These are phyloP conservation scores for Halcyon malimbica DNA, from an alignment of 2,113 vertebrate species.

Conservation along the genomic window DNA sequence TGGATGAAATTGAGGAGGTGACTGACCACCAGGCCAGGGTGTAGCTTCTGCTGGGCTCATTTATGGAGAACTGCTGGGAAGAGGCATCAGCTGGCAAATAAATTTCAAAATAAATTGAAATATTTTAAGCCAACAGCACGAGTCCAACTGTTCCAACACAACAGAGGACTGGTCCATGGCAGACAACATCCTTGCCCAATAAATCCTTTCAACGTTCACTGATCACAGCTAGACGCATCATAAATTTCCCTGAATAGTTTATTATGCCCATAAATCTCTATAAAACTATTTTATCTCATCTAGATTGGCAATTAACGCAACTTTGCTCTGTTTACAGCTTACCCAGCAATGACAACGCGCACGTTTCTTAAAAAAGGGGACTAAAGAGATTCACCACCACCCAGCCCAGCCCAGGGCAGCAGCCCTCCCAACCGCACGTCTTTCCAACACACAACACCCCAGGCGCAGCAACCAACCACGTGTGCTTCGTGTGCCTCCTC, in stretches of 20 bases:
- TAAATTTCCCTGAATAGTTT: neutral
- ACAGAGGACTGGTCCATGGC: neutral
- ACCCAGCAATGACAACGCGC: neutral
- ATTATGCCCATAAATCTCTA: slow-evolving; percentile 22
- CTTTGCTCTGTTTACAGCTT: neutral
- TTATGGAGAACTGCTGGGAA: neutral
- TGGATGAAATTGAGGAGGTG: neutral
- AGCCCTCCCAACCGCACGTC: neutral
- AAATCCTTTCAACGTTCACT: neutral
- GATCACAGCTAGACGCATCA: neutral
- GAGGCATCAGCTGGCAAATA: neutral
- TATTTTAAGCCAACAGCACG: neutral
- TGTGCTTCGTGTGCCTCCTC: neutral
- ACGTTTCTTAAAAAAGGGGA: neutral
- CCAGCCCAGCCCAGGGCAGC: neutral
- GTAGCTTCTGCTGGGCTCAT: neutral
- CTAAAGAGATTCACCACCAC: neutral
- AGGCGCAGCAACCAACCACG: neutral
- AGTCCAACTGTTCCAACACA: neutral
- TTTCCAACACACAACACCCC: neutral
- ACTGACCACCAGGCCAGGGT: neutral
- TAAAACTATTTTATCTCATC: slow-evolving; percentile 30
- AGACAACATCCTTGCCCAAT: neutral
- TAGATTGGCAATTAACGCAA: neutral
- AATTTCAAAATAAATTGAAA: neutral